Evolutionary conservation across 2,113 vertebrate species (phyloP).

Genomic region (Zosterops lateralis): DNA sequence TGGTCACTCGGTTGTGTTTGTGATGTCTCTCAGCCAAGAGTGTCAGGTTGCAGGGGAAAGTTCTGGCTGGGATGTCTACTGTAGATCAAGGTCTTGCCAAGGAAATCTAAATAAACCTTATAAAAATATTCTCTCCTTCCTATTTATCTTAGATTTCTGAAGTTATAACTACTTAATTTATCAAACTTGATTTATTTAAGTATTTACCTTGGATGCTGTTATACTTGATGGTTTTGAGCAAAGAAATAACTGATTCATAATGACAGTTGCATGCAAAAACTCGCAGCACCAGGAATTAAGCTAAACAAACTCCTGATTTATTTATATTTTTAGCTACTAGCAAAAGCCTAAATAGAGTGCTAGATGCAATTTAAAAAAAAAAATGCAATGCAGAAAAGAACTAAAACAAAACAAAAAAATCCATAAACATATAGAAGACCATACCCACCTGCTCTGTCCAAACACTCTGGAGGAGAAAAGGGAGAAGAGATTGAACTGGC

Average conservation of each 20-base stretch:
- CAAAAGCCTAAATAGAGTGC: conserved; percentile 2
- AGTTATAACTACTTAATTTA: conserved; percentile 34
- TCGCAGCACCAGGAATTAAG: neutral
- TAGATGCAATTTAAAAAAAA: neutral
- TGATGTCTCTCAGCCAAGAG: conserved; percentile 67
- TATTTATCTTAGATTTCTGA: conserved; percentile 54
- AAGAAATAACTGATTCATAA: conserved; percentile 41
- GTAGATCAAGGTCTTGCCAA: conserved; percentile 57
- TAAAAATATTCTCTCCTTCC: conserved; percentile 37
- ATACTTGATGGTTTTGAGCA: conserved; percentile 21
- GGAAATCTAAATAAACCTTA: conserved; percentile 64
- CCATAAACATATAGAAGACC: neutral
- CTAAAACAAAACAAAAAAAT: neutral
- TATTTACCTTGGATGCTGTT: conserved; percentile 36
- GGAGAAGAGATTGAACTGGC: neutral
- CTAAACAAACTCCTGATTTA: conserved; percentile 43
- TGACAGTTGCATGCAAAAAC: conserved; percentile 34
- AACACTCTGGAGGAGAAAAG: neutral
- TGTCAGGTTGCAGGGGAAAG: conserved; percentile 65
- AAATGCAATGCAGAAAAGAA: neutral
- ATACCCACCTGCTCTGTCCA: neutral
- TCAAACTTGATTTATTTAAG: conserved; percentile 22
- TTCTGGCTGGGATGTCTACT: conserved; percentile 48
- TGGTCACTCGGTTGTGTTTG: conserved; percentile 45
- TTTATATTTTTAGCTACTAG: conserved; percentile 51